Conservation (phyloP, 2,888 invertebrate genomes). For the Thymelicus acteon region DNA sequence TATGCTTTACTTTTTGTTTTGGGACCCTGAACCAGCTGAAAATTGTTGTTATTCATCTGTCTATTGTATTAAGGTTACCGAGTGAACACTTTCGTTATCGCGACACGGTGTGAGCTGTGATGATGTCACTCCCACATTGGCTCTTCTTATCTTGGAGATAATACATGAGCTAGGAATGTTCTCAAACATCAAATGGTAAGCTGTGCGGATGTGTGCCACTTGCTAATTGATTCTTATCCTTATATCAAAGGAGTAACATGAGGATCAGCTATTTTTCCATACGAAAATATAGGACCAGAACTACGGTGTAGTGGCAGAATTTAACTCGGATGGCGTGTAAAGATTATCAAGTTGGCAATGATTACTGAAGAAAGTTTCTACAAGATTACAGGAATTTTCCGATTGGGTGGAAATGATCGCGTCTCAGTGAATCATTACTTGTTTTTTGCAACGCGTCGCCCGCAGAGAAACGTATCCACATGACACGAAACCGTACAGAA, state of each 20-base stretch:
- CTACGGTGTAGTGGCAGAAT: constrained; percentile 2
- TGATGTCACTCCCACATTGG: constrained; percentile 78
- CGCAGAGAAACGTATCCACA: constrained; percentile 62
- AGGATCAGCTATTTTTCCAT: not conserved
- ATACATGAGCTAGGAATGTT: constrained; percentile 69
- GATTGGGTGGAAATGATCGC: constrained; percentile 78
- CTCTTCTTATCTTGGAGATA: constrained; percentile 75
- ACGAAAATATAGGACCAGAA: constrained; percentile 2
- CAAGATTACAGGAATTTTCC: constrained; percentile 82
- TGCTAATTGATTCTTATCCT: constrained; percentile 41
- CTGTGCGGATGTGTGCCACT: constrained; percentile 36
- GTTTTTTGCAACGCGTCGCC: constrained; percentile 63
- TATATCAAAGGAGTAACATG: constrained; percentile 10
- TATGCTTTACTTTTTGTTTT: not conserved
- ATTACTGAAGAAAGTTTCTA: constrained; percentile 75
- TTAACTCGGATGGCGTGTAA: constrained; percentile 60
- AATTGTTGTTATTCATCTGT: constrained; percentile 43
- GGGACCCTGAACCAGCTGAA: not conserved
- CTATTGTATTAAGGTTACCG: constrained; percentile 65
- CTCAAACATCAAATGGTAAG: constrained; percentile 43
- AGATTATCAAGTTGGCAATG: constrained; percentile 57
- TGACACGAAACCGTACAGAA: constrained; percentile 42
- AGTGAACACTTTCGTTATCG: constrained; percentile 78
- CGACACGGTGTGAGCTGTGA: constrained; percentile 62
- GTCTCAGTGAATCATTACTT: constrained; percentile 75